phyloP scores from a whole-genome alignment of 1,140 invertebrate species.

The Drosophila albomicans region DNA sequence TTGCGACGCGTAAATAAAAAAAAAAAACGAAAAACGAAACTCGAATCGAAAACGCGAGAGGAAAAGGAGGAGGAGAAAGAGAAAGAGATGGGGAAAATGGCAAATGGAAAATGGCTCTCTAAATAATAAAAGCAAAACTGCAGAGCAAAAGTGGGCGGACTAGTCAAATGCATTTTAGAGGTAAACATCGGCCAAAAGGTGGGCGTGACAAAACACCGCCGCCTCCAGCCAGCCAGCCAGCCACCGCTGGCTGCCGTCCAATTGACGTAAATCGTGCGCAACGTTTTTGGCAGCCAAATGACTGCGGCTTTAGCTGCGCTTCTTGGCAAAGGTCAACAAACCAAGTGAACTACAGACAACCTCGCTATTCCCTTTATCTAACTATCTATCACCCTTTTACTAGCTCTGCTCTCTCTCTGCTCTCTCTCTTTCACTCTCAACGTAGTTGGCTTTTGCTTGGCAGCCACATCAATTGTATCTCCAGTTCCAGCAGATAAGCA shows the following conservation, averaged over 20 bases:
- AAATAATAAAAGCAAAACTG: constrained; percentile 73
- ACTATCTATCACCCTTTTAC: not conserved
- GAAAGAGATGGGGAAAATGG: constrained; percentile 27
- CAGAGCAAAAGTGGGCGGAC: constrained; percentile 34
- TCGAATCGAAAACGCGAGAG: constrained; percentile 21
- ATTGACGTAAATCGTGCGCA: constrained; percentile 79
- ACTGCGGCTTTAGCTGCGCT: constrained; percentile 64
- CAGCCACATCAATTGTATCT: not conserved
- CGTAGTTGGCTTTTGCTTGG: constrained; percentile 23
- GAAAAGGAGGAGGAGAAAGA: no score
- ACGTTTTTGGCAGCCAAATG: constrained; percentile 72
- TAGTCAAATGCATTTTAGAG: constrained; percentile 69
- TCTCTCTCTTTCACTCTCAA: not conserved
- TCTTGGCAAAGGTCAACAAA: constrained; percentile 66
- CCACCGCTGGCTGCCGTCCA: constrained; percentile 61
- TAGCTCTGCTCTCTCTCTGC: not conserved
- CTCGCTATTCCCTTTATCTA: not conserved
- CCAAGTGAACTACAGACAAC: constrained; percentile 21
- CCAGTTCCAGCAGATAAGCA: not conserved
- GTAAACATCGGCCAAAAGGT: constrained; percentile 60
- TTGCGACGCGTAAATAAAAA: constrained; percentile 73
- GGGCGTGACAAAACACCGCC: constrained; percentile 26
- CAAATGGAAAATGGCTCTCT: constrained; percentile 60
- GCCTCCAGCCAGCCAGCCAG: constrained; percentile 44
- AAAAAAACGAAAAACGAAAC: constrained; percentile 37